phyloP scores from a whole-genome alignment of 2,113 vertebrate genomes.

The Probosciger aterrimus region DNA sequence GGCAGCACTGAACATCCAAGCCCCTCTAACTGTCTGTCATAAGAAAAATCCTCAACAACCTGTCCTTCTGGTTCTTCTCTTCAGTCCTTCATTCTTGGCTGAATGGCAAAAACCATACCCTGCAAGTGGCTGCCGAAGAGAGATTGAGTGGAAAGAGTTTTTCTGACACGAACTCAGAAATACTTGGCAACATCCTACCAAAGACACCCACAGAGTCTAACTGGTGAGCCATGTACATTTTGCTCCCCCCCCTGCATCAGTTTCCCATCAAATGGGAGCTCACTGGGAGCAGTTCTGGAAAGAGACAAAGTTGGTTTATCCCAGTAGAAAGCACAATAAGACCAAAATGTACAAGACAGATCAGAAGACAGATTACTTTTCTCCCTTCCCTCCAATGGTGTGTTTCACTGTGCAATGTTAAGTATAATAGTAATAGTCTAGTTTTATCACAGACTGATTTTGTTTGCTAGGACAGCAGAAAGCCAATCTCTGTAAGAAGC shows the following conservation, averaged over 20 bases:
- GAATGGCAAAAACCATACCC: fast-evolving
- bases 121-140: background rate
- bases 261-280: background rate
- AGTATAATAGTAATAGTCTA: background rate
- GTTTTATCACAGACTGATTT: background rate
- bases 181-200: background rate
- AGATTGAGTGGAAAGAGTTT: background rate
- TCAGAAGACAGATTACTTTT: background rate
- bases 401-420: background rate
- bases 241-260: fast-evolving
- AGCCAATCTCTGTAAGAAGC: background rate
- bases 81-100: background rate
- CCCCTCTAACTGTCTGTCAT: background rate
- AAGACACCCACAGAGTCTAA: background rate
- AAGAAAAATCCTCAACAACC: background rate
- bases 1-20: background rate
- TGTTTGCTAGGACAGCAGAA: background rate
- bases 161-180: background rate
- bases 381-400: background rate
- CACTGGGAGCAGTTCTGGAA: background rate
- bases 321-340: background rate
- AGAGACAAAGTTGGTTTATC: background rate
- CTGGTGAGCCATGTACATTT: background rate
- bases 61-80: background rate
- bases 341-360: background rate